phyloP scores from a whole-genome alignment of 37 sponge, comb jelly and placozoan species.

The Spongia lamella region DNA sequence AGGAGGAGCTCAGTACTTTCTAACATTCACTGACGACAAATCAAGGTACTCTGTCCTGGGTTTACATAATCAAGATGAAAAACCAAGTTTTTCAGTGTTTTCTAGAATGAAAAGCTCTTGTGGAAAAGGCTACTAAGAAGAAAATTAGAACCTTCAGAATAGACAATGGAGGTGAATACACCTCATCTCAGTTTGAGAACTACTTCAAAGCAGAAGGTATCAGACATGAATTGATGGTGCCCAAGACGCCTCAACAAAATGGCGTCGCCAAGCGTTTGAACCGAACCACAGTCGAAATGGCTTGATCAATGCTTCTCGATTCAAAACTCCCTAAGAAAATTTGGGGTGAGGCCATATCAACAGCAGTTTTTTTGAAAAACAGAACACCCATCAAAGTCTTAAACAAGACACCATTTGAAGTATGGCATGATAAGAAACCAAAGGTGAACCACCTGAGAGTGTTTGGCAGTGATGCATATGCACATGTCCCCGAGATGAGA shows the following conservation, averaged over 20 bases:
- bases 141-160: slow-evolving; percentile 12
- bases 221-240: slow-evolving; percentile 19
- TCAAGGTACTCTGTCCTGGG: slow-evolving; percentile 26
- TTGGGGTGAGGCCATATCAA: slow-evolving; percentile 33
- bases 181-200: slow-evolving; percentile 30
- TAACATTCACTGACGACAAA: slow-evolving; percentile 35
- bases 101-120: slow-evolving; percentile 28
- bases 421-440: slow-evolving; percentile 14
- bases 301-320: slow-evolving; percentile 31
- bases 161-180: slow-evolving; percentile 26
- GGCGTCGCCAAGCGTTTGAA: slow-evolving; percentile 35
- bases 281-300: slow-evolving; percentile 37
- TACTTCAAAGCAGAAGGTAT: slow-evolving; percentile 21
- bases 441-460: slow-evolving; percentile 14
- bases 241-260: slow-evolving; percentile 32
- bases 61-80: slow-evolving; percentile 10
- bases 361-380: slow-evolving; percentile 21
- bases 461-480: slow-evolving; percentile 17
- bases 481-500: slow-evolving; percentile 24
- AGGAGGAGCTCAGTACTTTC: slow-evolving; percentile 27
- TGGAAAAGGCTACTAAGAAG: slow-evolving; percentile 4
- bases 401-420: slow-evolving; percentile 34
- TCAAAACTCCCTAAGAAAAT: slow-evolving; percentile 15
- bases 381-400: slow-evolving; percentile 25
- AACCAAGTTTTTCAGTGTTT: not conserved